Evolutionary conservation across 2,797 vertebrate species (phyloP).

Genomic region (Poeciliopsis turneri): DNA sequence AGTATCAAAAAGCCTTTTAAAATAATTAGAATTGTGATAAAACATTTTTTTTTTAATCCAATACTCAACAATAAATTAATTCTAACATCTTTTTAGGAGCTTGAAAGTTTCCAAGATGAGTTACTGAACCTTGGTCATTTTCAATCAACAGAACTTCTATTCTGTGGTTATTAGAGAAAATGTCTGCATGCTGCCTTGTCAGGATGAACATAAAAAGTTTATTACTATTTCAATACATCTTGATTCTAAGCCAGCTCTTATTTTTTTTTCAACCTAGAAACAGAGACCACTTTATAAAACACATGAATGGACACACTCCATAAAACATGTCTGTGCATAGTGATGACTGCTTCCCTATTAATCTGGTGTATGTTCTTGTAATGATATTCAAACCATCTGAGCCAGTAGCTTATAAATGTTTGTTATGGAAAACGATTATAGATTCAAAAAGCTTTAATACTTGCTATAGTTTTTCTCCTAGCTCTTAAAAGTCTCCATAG

Average conservation of each 20-base stretch:
- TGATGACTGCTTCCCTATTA: not conserved
- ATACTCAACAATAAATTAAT: not conserved
- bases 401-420: not conserved
- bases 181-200: not conserved
- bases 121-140: not conserved
- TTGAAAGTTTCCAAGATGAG: not conserved
- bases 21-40: not conserved
- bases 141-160: not conserved
- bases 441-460: not conserved
- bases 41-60: not conserved
- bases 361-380: not conserved
- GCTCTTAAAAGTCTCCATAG: not conserved
- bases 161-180: not conserved
- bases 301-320: not conserved
- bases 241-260: not conserved
- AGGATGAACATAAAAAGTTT: not conserved
- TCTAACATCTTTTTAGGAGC: not conserved
- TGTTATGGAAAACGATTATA: not conserved
- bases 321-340: not conserved
- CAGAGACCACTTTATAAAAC: not conserved
- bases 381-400: not conserved
- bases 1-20: not conserved
- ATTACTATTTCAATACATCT: not conserved
- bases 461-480: not conserved
- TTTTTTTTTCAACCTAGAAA: not conserved